Percentiles rank a stretch among this genome's conserved stretches.
These are phyloP conservation scores for Volucella inflata DNA, from an alignment of 2,888 invertebrate species.

Conservation along the genomic window DNA sequence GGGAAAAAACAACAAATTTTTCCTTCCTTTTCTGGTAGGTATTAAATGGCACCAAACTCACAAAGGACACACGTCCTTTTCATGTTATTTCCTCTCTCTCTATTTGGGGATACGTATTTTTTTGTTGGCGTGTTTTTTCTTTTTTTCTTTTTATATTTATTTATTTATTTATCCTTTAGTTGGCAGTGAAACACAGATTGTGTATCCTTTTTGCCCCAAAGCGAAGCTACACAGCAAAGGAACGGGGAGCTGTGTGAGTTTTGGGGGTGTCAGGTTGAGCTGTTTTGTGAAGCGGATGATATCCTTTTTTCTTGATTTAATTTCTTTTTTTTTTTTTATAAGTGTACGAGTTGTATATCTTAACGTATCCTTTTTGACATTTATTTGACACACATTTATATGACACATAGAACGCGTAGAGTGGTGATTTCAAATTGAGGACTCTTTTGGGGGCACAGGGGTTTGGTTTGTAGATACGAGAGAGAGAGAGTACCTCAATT, in stretches of 20 bases:
- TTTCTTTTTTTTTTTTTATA: slow-evolving; percentile 57
- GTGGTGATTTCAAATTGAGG: slow-evolving; percentile 23
- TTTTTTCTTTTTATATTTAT: slow-evolving; percentile 28
- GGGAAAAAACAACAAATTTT: slow-evolving; percentile 1
- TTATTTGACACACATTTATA: slow-evolving; percentile 73
- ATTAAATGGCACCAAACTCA: slow-evolving; percentile 58
- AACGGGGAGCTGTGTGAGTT: not conserved
- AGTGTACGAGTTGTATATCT: slow-evolving; percentile 37
- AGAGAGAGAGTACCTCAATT: too few species aligned
- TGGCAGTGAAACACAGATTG: slow-evolving; percentile 70
- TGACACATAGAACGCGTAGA: slow-evolving; percentile 44
- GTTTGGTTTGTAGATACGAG: too few species aligned
- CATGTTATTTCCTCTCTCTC: slow-evolving; percentile 27
- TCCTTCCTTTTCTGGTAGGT: slow-evolving; percentile 8
- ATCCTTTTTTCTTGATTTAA: slow-evolving; percentile 64
- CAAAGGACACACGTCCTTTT: slow-evolving; percentile 60
- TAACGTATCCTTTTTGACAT: slow-evolving; percentile 67
- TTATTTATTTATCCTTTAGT: slow-evolving; percentile 63
- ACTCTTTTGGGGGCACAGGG: too few species aligned
- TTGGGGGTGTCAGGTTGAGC: slow-evolving; percentile 49
- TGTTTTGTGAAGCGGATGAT: slow-evolving; percentile 53
- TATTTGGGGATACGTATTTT: not conserved
- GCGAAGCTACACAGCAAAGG: slow-evolving; percentile 17
- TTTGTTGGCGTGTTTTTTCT: too few species aligned
- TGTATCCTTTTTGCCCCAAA: slow-evolving; percentile 66